Evolutionary conservation across 2,113 vertebrate genomes (phyloP), one percentile per base, ranked within the genome.

Genomic region (Micromys minutus): DNA sequence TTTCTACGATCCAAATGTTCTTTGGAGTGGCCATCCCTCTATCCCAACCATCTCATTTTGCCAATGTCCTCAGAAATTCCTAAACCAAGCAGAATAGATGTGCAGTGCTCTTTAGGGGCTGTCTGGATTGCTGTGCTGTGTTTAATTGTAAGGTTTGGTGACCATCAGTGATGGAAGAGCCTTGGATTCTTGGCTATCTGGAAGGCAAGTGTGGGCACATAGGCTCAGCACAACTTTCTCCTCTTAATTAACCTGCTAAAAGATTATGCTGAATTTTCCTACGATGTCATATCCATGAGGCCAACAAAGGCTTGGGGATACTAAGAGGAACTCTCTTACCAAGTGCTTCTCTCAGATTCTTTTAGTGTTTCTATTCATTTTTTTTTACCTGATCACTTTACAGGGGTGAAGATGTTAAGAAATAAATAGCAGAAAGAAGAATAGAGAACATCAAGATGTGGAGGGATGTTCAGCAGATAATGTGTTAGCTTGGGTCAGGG

Each of bases 351-450:
- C 17, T 85, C 80, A n/a, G 71, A 22, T 86, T 87, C 42, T 80
- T n/a, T 42, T 61, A 24, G 16, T 83, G 55, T 75, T 92, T 97
- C 79, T 29, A 42, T 42, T 50, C 61, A 83, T 39, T n/a, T 42
- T 36, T 83, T 31, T 83, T 55, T 21, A 84, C 67, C 61, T 61
- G n/a, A 34, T 77, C 87, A 85, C 81, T 94, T 90, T 86, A 84
- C 69, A 91, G 81, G 29, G 16, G 91, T 42, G 26, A 17, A 5
- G 76, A 81, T 57, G 83, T 84, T 63, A 61, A 17, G 52, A 89
- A 21, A 22, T 50, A 57, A 86, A 61, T 7, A 67, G 42, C 3
- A 91, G 5, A 89, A 94, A 80, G 34, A 94, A 85, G 8, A 77
- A 80, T 65, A 72, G 22, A 74, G 42, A 92, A 89, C 90, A 80